Conservation (phyloP, 2,113 vertebrate species). For the Lepidothrix coronata region DNA sequence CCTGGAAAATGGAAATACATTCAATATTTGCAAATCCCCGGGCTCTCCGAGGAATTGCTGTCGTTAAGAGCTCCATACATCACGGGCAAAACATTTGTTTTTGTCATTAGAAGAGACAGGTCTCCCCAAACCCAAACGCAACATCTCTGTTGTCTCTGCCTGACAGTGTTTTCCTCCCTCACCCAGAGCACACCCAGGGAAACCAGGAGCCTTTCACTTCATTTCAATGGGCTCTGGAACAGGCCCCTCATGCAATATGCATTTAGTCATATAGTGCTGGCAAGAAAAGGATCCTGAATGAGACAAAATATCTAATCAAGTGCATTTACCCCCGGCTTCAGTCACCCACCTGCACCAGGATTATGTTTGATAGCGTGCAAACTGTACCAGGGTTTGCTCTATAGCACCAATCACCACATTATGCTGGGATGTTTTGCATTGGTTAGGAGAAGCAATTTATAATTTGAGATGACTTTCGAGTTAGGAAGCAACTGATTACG, state of each 20-base stretch:
- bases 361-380: conserved; percentile 37
- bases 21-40: background rate
- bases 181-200: background rate
- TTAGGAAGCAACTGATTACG: conserved; percentile 56
- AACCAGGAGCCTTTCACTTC: background rate
- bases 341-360: conserved; percentile 65
- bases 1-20: background rate
- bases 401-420: conserved; percentile 63
- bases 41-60: background rate
- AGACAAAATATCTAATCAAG: conserved; percentile 70
- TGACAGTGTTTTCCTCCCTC: background rate
- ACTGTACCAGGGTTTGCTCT: conserved; percentile 54
- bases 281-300: conserved; percentile 67
- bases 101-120: conserved; percentile 30
- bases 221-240: conserved; percentile 33
- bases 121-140: background rate
- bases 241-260: conserved; percentile 64
- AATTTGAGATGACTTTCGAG: conserved; percentile 19
- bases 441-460: conserved; percentile 40
- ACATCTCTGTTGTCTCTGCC: background rate
- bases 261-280: conserved; percentile 47
- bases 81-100: conserved; percentile 4
- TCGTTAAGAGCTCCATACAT: conserved; percentile 22
- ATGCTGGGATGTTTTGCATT: background rate
- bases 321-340: conserved; percentile 62